These are phyloP conservation scores for Agapornis canus DNA, from an alignment of 2,797 vertebrate species.

Conservation along the genomic window DNA sequence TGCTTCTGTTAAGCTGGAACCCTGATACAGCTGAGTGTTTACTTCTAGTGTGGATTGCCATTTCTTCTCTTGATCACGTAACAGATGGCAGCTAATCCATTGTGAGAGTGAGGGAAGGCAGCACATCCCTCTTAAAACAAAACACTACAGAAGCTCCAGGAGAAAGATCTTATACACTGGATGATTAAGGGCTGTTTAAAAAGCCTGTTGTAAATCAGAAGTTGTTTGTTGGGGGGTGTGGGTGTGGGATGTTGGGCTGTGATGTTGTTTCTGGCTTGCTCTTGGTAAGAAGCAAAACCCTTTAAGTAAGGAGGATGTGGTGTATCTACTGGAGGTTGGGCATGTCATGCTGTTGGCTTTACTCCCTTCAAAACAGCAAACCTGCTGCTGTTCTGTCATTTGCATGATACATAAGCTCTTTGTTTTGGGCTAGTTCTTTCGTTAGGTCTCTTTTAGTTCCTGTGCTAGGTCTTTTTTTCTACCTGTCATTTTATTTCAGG, in stretches of 20 bases:
- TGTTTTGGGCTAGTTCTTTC: background rate
- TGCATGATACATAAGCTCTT: accelerated
- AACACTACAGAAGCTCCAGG: background rate
- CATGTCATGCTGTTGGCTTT: accelerated
- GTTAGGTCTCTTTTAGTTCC: background rate
- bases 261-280: background rate
- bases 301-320: background rate
- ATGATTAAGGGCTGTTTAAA: background rate
- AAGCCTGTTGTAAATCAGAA: background rate
- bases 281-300: background rate
- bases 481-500: background rate
- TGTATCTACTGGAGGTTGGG: background rate
- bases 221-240: background rate
- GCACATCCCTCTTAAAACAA: background rate
- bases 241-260: no score
- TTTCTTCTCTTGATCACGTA: background rate
- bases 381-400: background rate
- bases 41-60: background rate
- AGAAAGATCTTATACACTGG: background rate
- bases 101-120: background rate
- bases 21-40: background rate
- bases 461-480: no score
- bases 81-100: slow-evolving; percentile 4
- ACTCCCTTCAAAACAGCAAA: background rate
- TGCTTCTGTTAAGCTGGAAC: background rate